A percentile compares a stretch with the other conserved stretches of the same genome.
Conservation (phyloP, 2,888 invertebrate species). For the Melikaiella ostensackeni region DNA sequence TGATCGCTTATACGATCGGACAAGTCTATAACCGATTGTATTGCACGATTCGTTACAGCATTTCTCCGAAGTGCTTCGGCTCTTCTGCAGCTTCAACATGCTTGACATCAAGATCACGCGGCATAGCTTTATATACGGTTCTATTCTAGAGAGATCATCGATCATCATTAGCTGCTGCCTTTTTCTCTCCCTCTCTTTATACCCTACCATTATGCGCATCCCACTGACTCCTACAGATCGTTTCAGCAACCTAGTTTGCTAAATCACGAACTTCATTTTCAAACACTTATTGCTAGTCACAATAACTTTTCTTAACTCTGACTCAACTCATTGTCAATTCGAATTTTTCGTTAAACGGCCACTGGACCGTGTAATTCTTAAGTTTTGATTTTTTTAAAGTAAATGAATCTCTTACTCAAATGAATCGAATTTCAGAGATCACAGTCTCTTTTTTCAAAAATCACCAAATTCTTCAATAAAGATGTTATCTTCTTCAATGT, state of each 20-base stretch:
- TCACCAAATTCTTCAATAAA: no score
- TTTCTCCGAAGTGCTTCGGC: slow-evolving; percentile 32
- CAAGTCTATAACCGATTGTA: slow-evolving; percentile 34
- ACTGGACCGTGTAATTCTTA: no score
- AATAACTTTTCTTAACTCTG: background rate
- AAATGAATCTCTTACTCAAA: no score
- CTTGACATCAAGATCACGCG: slow-evolving; percentile 45
- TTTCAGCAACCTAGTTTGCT: slow-evolving; percentile 22
- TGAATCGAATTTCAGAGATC: no score
- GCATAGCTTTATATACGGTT: slow-evolving; percentile 44
- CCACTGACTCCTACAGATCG: slow-evolving; percentile 9
- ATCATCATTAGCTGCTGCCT: slow-evolving; percentile 50
- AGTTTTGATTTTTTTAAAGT: no score
- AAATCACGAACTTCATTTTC: background rate
- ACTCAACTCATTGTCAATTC: background rate
- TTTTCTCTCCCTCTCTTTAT: slow-evolving; percentile 21
- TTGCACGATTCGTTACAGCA: slow-evolving; percentile 37
- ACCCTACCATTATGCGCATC: background rate
- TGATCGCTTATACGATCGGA: slow-evolving; percentile 36
- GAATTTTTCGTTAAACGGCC: no score
- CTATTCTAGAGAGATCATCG: slow-evolving; percentile 45
- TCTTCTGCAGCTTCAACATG: slow-evolving; percentile 35
- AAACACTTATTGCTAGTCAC: background rate
- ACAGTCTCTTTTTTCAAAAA: no score
- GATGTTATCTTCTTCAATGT: no score